phyloP scores from a whole-genome alignment of 2,888 invertebrate genomes.

The Herminia tarsipennalis region DNA sequence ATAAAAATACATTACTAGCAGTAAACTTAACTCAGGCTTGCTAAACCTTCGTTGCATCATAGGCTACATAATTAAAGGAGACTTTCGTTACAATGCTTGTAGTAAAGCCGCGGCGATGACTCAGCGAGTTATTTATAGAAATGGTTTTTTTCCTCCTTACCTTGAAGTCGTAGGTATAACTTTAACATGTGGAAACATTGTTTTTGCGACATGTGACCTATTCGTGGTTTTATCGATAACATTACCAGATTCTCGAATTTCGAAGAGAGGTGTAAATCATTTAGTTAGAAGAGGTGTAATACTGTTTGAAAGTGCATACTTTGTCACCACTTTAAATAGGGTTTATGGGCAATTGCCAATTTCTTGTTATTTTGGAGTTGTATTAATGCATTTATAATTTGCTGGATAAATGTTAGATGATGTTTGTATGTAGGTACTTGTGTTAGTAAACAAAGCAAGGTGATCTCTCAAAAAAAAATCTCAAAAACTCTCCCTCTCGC shows the following conservation, averaged over 20 bases:
- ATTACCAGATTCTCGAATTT: no score
- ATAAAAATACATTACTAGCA: no score
- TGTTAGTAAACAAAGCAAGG: no score
- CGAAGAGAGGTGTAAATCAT: no score
- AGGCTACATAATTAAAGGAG: neutral
- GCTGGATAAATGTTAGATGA: no score
- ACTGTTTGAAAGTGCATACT: neutral
- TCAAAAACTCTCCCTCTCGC: no score
- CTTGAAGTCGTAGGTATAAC: slow-evolving; percentile 5
- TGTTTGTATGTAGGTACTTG: no score
- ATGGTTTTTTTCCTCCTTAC: slow-evolving; percentile 5
- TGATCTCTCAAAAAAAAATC: no score
- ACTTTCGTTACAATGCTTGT: neutral
- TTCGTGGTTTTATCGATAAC: no score
- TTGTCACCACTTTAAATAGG: slow-evolving; percentile 41
- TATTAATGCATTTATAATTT: slow-evolving; percentile 27
- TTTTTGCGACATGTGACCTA: no score
- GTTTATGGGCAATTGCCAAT: slow-evolving; percentile 47
- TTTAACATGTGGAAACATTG: slow-evolving; percentile 2
- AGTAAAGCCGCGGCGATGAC: neutral
- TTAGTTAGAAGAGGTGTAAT: no score
- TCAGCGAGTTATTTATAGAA: slow-evolving; percentile 2
- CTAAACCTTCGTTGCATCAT: neutral
- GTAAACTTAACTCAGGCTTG: no score
- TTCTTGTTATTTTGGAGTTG: slow-evolving; percentile 19